A percentile compares a stretch with the other conserved stretches of the same genome.
phyloP scores from a whole-genome alignment of 2,888 invertebrate species.

The Bellardia bayeri region DNA sequence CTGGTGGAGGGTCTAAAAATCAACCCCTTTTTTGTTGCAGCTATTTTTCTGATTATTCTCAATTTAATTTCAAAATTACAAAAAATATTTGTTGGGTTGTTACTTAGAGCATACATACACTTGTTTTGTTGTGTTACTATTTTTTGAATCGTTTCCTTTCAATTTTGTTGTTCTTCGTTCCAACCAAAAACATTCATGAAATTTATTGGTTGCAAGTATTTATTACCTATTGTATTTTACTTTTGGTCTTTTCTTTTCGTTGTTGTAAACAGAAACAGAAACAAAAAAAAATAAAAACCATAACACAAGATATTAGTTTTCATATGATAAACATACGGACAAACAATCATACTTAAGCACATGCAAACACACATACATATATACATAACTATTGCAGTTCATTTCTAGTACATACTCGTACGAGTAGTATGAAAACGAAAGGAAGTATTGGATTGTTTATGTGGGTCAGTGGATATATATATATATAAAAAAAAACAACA shows the following conservation, averaged over 20 bases:
- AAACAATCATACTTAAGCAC: too few relatives aligned
- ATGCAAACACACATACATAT: not conserved
- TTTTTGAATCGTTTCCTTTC: not conserved
- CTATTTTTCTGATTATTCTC: too few relatives aligned
- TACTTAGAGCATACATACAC: too few relatives aligned
- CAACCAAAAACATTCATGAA: not conserved
- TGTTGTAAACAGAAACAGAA: not conserved
- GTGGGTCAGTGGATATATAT: constrained; percentile 47
- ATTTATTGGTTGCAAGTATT: not conserved
- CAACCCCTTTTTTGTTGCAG: too few relatives aligned
- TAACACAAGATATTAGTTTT: not conserved
- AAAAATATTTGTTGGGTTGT: not conserved
- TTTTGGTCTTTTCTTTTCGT: constrained; percentile 2
- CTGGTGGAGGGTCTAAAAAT: too few relatives aligned
- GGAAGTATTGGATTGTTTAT: constrained; percentile 43
- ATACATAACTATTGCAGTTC: not conserved
- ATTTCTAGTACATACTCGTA: not conserved
- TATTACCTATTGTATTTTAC: not conserved
- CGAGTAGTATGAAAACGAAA: constrained; percentile 39
- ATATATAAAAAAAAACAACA: not conserved
- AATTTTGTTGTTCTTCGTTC: not conserved
- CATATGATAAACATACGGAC: not conserved
- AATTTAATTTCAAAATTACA: too few relatives aligned
- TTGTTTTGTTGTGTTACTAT: not conserved
- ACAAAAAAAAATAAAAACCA: not conserved